A percentile compares a stretch with the other conserved stretches of the same genome.
These are phyloP conservation scores for Rhyacichthys aspro DNA, from an alignment of 2,797 vertebrate species.

Conservation along the genomic window DNA sequence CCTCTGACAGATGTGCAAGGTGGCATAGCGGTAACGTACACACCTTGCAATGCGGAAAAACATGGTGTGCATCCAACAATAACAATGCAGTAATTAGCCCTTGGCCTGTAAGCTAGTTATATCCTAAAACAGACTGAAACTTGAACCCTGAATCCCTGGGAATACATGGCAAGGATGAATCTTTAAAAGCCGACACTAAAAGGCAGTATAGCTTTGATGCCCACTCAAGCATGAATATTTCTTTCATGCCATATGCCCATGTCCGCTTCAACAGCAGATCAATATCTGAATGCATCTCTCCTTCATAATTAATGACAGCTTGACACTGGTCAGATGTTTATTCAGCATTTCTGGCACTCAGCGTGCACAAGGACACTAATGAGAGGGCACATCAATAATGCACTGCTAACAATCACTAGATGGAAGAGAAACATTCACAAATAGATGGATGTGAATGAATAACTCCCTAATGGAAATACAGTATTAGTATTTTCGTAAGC, in stretches of 20 bases:
- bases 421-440: background rate
- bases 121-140: no score
- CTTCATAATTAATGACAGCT: conserved; percentile 44
- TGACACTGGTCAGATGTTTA: conserved; percentile 7
- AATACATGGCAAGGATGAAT: no score
- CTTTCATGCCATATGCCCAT: background rate
- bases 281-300: conserved; percentile 35
- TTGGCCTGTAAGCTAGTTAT: no score
- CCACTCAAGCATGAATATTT: conserved; percentile 18
- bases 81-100: no score
- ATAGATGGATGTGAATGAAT: no score
- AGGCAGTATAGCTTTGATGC: conserved; percentile 4
- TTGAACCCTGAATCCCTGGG: no score
- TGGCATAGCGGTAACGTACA: no score
- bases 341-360: conserved; percentile 6
- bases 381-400: conserved; percentile 20
- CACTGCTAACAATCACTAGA: conserved; percentile 5
- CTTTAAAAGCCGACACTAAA: background rate
- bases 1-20: no score
- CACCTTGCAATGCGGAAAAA: no score
- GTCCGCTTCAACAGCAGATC: background rate
- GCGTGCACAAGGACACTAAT: conserved; percentile 8
- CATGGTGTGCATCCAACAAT: no score
- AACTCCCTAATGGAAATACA: no score
- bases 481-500: no score